Evolutionary conservation across 2,888 invertebrate species (phyloP), one percentile per base, ranked within the genome.

Genomic region (Callyntrura sp.): DNA sequence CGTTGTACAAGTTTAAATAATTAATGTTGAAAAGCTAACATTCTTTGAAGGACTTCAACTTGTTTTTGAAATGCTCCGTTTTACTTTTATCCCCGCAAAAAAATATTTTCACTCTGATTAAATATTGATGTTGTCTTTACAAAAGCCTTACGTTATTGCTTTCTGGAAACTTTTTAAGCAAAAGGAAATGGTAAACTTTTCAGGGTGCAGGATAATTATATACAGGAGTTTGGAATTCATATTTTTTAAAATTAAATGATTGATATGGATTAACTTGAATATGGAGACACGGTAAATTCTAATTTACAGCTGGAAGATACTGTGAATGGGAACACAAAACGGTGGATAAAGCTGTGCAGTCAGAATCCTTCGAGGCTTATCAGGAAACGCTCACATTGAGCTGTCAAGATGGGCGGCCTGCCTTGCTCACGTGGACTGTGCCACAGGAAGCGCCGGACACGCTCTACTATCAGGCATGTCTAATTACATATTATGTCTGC

Each of bases 271-370:
- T 5, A 57, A 23, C 11, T 25, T 65, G 65, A 17, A 35, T 6
- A 11, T 65, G 0, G 17, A 23, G 62, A 20, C 23, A 62, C 20
- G 2, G 23, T 62, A 62, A 62, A 25, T 23, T 43, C 0, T 70
- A 70, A 25, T 76, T 76, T 12, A 23, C 51, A 76, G 73, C 73
- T 51, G 98, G 98, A 0, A 96, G 97, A 9, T 97, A 97, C 94
- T 98, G 98, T 94, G 98, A 98, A 94, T 98, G 97, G 97, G 96
- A 96, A 0, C 98, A 98, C 95, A 97, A 96, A 94, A 96, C 96
- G 0, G 95, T 96, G 0, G 98, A 98, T 95, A 96, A 96, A 94
- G 96, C 97, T 1, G 95, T 95, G 0, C 96, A 96, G 83, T 96
- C 96, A 0, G 96, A 96, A 90, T 97, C 97, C 0, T 98, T 98